These are phyloP conservation scores for Orchesella flavescens DNA, from an alignment of 2,888 invertebrate genomes.

Conservation along the genomic window DNA sequence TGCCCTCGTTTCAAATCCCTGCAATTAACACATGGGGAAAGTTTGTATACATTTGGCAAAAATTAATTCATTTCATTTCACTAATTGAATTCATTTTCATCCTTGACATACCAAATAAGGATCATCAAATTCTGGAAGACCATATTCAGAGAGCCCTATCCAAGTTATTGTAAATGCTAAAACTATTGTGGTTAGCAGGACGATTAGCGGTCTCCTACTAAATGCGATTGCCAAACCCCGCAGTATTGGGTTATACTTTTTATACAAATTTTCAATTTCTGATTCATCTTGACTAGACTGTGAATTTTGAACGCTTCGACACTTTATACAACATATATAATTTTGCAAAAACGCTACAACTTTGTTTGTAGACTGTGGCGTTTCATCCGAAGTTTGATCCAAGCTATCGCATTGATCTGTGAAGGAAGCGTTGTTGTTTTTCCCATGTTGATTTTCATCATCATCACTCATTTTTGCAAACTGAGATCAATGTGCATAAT, in stretches of 20 bases:
- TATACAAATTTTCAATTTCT: neutral
- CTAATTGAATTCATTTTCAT: neutral
- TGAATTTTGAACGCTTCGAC: neutral
- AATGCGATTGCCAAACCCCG: constrained; percentile 51
- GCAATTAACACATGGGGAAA: neutral
- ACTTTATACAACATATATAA: neutral
- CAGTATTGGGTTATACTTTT: constrained; percentile 8
- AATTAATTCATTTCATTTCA: neutral
- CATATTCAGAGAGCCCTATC: constrained; percentile 67
- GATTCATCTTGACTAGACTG: constrained; percentile 39
- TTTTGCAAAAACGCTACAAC: neutral
- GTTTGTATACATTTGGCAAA: neutral
- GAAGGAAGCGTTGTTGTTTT: constrained; percentile 22
- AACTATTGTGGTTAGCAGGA: constrained; percentile 59
- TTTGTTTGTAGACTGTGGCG: neutral
- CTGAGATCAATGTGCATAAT: too few relatives aligned
- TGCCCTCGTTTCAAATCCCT: constrained; percentile 71
- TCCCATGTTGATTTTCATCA: constrained; percentile 23
- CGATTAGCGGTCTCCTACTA: constrained; percentile 64
- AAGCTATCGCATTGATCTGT: neutral
- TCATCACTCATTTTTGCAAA: constrained; percentile 40
- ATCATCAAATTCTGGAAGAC: constrained; percentile 87
- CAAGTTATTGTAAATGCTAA: constrained; percentile 60
- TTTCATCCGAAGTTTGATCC: neutral
- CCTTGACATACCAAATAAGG: constrained; percentile 83